Evolutionary conservation across 2,113 vertebrate genomes (phyloP), one percentile per base, ranked within the genome.

Genomic region (Procavia capensis): DNA sequence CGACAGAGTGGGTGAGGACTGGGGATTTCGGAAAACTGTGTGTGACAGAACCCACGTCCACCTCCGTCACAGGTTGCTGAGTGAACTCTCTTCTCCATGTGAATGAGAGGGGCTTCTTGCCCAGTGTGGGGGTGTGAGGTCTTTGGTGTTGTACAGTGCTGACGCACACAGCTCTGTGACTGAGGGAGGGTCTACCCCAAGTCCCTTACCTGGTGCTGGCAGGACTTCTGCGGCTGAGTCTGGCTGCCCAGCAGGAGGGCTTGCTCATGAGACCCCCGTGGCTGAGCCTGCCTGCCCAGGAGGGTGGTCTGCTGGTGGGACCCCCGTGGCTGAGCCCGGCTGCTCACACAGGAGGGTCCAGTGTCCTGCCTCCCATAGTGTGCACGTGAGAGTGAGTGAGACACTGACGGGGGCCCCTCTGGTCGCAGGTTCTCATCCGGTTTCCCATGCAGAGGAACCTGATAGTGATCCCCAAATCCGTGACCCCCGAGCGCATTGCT

Each of bases 391-490:
- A 19, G 27, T 10, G 4, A 47, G 19, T 14, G 68, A 74, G n/a
- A 0, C 39, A 5, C 3, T 7, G 3, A 0, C 4, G 31, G 0
- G 5, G 25, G 20, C 41, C 50, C 93, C 2, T 85, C 75, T 63
- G 86, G n/a, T 54, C 93, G 20, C 97, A 99, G 99, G 98, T 99
- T 88, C 98, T 99, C 95, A 99, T 99, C 98, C 99, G 99, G 10
- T 99, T 99, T 97, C 99, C 99, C 0, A 96, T 99, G 61, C 99
- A 99, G 97, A 99, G 99, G 88, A 99, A 99, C 0, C 94, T 99
- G 94, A 94, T 99, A 2, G 99, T 98, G 95, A 99, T 99, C 96
- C 99, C 99, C 34, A 99, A 99, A 97, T 99, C 99, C 0, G 95
- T 99, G 96, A 99, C 99, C 0, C 99, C 99, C 0, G 94, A 98